A percentile compares a stretch with the other conserved stretches of the same genome.
phyloP scores from a whole-genome alignment of 1,140 invertebrate genomes.

The Lepidurus arcticus region DNA sequence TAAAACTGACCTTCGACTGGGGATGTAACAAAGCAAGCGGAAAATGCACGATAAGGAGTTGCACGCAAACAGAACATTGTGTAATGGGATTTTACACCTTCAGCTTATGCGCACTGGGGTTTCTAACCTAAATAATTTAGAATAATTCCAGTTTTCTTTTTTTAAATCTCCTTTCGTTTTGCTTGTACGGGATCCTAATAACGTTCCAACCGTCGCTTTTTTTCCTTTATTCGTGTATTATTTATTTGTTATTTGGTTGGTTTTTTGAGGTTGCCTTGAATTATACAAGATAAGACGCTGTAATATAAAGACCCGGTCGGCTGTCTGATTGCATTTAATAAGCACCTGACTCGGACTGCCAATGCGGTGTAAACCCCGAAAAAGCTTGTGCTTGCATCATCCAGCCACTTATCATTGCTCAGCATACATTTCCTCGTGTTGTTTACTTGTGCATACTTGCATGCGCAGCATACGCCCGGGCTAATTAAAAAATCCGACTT shows the following conservation, averaged over 20 bases:
- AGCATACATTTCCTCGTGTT: not conserved
- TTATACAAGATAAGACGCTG: not conserved
- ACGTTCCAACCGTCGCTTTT: not conserved
- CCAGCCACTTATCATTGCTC: conserved; percentile 18
- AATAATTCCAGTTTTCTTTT: no score
- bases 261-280: not conserved
- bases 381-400: conserved; percentile 15
- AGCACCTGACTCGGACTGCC: conserved; percentile 2
- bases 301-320: no score
- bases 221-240: not conserved
- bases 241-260: not conserved
- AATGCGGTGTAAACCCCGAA: not conserved
- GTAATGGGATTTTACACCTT: no score
- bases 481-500: not conserved
- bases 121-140: no score
- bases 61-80: no score
- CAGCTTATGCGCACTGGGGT: no score
- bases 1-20: no score
- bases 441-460: conserved; percentile 15
- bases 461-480: conserved; percentile 1
- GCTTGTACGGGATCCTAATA: no score
- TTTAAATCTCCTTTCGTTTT: no score
- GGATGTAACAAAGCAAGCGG: no score
- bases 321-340: not conserved
- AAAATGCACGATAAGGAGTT: no score